These are phyloP conservation scores for Tachina grossa DNA, from an alignment of 2,888 invertebrate species.

Conservation along the genomic window DNA sequence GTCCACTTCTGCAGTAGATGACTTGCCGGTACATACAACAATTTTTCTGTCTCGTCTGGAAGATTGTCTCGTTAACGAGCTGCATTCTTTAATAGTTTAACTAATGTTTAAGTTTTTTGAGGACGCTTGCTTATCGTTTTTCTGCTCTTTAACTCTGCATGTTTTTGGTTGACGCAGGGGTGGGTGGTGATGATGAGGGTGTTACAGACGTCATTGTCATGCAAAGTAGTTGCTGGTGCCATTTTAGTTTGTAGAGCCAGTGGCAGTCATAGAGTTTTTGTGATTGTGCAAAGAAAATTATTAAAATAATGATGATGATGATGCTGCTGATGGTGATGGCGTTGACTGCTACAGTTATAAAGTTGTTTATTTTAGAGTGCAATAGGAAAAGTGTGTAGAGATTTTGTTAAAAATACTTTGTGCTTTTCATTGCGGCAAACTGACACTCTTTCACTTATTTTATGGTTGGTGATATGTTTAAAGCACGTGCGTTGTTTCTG, in stretches of 20 bases:
- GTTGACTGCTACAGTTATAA: constrained; percentile 11
- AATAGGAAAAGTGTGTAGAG: constrained; percentile 6
- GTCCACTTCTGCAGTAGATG: background rate
- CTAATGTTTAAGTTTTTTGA: constrained; percentile 24
- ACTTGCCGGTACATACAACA: background rate
- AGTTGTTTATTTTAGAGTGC: constrained; percentile 8
- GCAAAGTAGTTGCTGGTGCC: constrained; percentile 52
- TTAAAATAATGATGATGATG: constrained; percentile 23
- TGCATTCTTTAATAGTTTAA: constrained; percentile 30
- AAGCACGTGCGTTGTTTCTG: constrained; percentile 56
- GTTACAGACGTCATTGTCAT: constrained; percentile 29
- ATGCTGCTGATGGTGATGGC: background rate
- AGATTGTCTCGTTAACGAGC: background rate
- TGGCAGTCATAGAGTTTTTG: background rate
- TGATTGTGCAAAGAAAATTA: constrained; percentile 23
- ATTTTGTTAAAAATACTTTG: constrained; percentile 33
- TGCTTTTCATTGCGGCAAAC: constrained; percentile 47
- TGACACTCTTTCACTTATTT: constrained; percentile 44
- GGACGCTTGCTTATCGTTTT: constrained; percentile 4
- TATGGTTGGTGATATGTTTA: constrained; percentile 52
- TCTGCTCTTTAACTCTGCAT: background rate
- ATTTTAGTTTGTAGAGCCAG: constrained; percentile 24
- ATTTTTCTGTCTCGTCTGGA: background rate
- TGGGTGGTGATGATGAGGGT: background rate
- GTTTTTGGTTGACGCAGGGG: background rate